phyloP scores from a whole-genome alignment of 2,113 vertebrate species.

The Phylloscopus whistleri region DNA sequence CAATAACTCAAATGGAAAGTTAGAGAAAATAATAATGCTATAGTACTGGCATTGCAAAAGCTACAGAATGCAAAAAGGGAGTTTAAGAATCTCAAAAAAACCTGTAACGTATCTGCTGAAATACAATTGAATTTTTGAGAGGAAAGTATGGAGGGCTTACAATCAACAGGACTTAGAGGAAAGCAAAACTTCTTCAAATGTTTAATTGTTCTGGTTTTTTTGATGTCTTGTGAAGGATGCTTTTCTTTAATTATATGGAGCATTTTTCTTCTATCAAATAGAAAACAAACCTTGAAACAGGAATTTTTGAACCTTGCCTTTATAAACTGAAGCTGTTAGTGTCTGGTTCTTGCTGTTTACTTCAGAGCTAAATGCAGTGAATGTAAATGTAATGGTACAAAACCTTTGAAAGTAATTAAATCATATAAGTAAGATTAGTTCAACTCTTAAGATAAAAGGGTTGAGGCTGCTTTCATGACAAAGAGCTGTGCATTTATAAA shows the following conservation, averaged over 20 bases:
- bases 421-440: not conserved
- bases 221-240: rapidly evolving
- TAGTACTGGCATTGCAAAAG: not conserved
- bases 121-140: not conserved
- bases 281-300: not conserved
- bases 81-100: not conserved
- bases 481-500: conserved; percentile 5
- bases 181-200: not conserved
- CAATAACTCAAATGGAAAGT: conserved; percentile 49
- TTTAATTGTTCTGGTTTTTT: not conserved
- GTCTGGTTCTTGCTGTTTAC: not conserved
- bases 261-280: not conserved
- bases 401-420: conserved; percentile 30
- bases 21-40: conserved; percentile 59
- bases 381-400: not conserved
- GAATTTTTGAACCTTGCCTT: conserved; percentile 20
- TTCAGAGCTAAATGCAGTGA: not conserved
- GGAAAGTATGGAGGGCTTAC: not conserved
- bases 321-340: conserved; percentile 28
- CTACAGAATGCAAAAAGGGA: not conserved
- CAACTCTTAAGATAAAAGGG: conserved; percentile 4
- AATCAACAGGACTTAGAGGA: not conserved
- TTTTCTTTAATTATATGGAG: not conserved
- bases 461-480: not conserved
- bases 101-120: not conserved